Evolutionary conservation across 2,888 invertebrate species (phyloP).

Genomic region (Lithophane leautieri): DNA sequence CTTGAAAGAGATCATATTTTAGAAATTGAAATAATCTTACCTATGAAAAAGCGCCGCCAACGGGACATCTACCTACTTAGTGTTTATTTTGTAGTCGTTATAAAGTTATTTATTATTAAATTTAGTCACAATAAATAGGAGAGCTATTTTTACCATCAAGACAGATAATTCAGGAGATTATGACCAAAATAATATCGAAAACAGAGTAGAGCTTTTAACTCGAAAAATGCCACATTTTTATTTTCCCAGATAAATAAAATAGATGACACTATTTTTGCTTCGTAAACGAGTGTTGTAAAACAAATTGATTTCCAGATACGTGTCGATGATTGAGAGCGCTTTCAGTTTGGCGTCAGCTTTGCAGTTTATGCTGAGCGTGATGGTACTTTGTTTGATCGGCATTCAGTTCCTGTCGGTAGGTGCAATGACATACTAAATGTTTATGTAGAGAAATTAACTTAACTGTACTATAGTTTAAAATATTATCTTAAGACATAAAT

Average conservation of each 20-base stretch:
- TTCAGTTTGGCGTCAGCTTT: constrained; percentile 87
- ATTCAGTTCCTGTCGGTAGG: constrained; percentile 87
- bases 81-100: not conserved
- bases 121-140: not conserved
- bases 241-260: constrained; percentile 50
- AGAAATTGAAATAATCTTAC: not conserved
- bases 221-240: constrained; percentile 14
- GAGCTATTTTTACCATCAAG: not conserved
- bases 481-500: not conserved
- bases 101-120: not conserved
- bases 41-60: not conserved
- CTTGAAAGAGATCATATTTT: too few relatives aligned
- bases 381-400: constrained; percentile 88
- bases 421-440: constrained; percentile 1
- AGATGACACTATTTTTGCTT: constrained; percentile 56
- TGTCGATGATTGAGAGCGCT: constrained; percentile 87
- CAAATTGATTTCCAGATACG: constrained; percentile 82
- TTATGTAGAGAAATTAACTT: not conserved
- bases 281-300: constrained; percentile 60
- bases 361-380: constrained; percentile 88
- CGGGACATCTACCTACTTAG: not conserved
- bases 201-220: constrained; percentile 9
- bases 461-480: not conserved
- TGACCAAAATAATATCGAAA: not conserved
- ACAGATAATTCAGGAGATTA: not conserved